Evolutionary conservation across 2,797 vertebrate species (phyloP), one percentile per base, ranked within the genome.

Genomic region (Ataeniobius toweri): DNA sequence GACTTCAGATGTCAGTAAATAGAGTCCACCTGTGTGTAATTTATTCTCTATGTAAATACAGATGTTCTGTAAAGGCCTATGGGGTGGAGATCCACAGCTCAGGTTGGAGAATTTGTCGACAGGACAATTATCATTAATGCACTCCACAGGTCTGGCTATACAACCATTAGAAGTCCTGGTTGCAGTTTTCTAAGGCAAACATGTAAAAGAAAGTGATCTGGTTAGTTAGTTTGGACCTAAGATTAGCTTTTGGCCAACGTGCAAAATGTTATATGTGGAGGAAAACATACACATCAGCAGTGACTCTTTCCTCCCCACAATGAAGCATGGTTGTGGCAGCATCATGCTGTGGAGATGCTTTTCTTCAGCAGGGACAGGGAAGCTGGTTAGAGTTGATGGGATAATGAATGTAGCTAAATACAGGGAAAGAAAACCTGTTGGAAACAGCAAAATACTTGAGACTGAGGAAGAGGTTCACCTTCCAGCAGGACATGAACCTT

Each of bases 401-500:
- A 13, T 41, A 65, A 65, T 39, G 4, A 41, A 39, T 65, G 1
- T 20, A 65, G 63, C 18, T 41, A 65, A 65, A 41, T 65, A 65
- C 16, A 46, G 44, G 44, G 44, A 7, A 46, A 46, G 44, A 46
- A 46, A 10, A 7, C 44, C 44, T 46, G 44, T 46, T 10, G 5
- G 44, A 46, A 46, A 46, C 44, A 46, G 44, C 7, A 46, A 10
- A 10, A 10, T 7, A 46, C 44, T 46, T 46, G 6, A 46, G 56
- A 26, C 26, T 26, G 24, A 59, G n/a, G 12, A 8, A 59, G 28
- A 63, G 36, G 61, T 6, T 46, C 2, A 13, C 16, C 56, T 61
- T 53, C 5, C 63, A 39, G 63, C 63, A 24, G 36, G 63, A 22
- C n/a, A 69, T 63, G 82, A 61, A 14, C 85, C 26, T 61, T 78